Conservation (phyloP, 2,888 invertebrate species). For the Cryptocephalus moraei region DNA sequence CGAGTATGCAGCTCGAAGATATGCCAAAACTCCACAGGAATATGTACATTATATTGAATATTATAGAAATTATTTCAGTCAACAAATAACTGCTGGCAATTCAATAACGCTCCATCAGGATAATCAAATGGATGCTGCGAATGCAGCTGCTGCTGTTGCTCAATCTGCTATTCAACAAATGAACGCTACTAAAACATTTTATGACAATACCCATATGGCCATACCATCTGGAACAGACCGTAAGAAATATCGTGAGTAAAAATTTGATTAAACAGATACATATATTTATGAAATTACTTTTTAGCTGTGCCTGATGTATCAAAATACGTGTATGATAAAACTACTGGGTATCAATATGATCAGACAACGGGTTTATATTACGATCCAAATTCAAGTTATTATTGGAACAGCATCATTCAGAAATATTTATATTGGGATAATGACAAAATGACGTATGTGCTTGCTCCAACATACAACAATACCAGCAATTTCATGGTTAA, state of each 20-base stretch:
- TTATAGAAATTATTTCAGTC: slow-evolving; percentile 63
- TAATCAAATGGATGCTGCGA: slow-evolving; percentile 63
- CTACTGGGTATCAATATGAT: slow-evolving; percentile 95
- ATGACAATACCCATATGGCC: slow-evolving; percentile 37
- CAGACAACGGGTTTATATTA: slow-evolving; percentile 88
- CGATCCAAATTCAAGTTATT: slow-evolving; percentile 92
- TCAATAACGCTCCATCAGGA: slow-evolving; percentile 41
- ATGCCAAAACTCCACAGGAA: slow-evolving; percentile 61
- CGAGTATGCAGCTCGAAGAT: slow-evolving; percentile 64
- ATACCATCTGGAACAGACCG: slow-evolving; percentile 54
- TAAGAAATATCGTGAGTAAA: slow-evolving; percentile 50
- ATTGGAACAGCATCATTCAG: slow-evolving; percentile 83
- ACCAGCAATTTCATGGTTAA: slow-evolving; percentile 5
- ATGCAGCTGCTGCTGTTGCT: slow-evolving; percentile 82
- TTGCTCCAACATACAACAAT: slow-evolving; percentile 37
- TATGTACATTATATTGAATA: slow-evolving; percentile 61
- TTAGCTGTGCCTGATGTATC: slow-evolving; percentile 74
- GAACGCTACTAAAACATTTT: slow-evolving; percentile 35
- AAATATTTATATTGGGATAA: slow-evolving; percentile 95
- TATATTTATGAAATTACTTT: slow-evolving; percentile 1
- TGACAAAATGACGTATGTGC: slow-evolving; percentile 52
- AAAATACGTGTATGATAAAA: slow-evolving; percentile 87
- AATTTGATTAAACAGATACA: neutral
- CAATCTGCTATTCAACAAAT: slow-evolving; percentile 72
- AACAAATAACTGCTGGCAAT: slow-evolving; percentile 49